Base-by-base conservation (phyloP, 2,113 vertebrate genomes). In the Dicentrarchus labrax region DNA sequence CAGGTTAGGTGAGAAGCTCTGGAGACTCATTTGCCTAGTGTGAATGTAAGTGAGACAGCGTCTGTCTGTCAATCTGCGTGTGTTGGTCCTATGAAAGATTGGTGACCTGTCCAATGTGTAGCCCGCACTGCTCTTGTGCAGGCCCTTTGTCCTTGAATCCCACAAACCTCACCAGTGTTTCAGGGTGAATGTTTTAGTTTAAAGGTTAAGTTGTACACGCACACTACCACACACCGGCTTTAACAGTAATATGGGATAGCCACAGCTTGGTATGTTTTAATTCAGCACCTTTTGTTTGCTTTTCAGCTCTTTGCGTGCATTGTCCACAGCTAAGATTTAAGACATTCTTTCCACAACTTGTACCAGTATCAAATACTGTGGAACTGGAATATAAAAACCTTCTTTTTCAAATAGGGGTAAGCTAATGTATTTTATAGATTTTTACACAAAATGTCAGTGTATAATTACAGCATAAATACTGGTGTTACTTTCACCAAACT, bases 341-440 rank as follows among this genome's bases (percentile, higher is more conserved):
- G 41, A 86, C 82, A 86, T 89, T 90, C 86, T 82, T 90, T 91
- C 89, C 89, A 90, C 79, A 82, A 76, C 78, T 67, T 69, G 51
- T 13, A 41, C 53, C 13, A 10, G 59, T 88, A 91, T 91, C 84
- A 85, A 69, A 84, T 88, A 68, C 72, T 86, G 57, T 74, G 19
- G 57, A 66, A 41, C 64, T 73, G 38, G 69, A 76, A 78, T 54
- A 74, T 51, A 73, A 53, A 86, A 85, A 86, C 74, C 76, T 59
- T 88, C 9, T 12, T 69, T 85, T 64, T 74, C 5, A 60, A 84
- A 87, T 16, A 80, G 36, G 64, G 76, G 19, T 57, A 78, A 78
- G 38, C 15, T n/a, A 19, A 22, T 81, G 57, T 80, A 78, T 84
- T 80, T 86, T 70, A 51, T 78, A 66, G 54, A 80, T 65, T 53